phyloP scores from a whole-genome alignment of 2,113 vertebrate species.

The Neolamprologus kungweensis region DNA sequence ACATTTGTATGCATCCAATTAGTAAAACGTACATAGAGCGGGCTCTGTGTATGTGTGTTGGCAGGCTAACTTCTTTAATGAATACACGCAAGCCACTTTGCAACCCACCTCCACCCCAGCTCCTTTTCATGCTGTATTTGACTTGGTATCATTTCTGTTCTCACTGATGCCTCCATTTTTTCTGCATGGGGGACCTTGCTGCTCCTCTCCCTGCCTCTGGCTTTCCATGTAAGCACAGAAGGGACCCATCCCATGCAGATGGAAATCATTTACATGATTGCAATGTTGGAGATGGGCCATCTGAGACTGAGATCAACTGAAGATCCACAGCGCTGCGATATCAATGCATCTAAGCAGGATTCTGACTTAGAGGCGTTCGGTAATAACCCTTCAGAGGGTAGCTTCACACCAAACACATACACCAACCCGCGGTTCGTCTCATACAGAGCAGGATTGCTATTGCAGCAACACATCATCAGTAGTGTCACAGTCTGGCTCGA shows the following conservation, averaged over 20 bases:
- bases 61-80: neutral
- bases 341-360: neutral
- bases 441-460: neutral
- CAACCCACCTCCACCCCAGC: neutral
- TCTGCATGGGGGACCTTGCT: neutral
- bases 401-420: neutral
- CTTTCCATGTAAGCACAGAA: neutral
- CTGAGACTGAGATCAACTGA: neutral
- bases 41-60: neutral
- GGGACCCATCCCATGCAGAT: neutral
- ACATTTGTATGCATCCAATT: neutral
- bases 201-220: neutral
- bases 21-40: neutral
- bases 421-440: neutral
- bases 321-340: neutral
- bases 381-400: neutral
- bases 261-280: neutral
- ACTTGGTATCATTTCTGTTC: neutral
- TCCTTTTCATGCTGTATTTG: neutral
- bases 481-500: neutral
- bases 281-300: neutral
- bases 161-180: neutral
- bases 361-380: neutral
- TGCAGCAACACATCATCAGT: neutral
- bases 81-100: neutral